phyloP scores from a whole-genome alignment of 2,888 invertebrate genomes.

The Scaptomyza caliginosa region DNA sequence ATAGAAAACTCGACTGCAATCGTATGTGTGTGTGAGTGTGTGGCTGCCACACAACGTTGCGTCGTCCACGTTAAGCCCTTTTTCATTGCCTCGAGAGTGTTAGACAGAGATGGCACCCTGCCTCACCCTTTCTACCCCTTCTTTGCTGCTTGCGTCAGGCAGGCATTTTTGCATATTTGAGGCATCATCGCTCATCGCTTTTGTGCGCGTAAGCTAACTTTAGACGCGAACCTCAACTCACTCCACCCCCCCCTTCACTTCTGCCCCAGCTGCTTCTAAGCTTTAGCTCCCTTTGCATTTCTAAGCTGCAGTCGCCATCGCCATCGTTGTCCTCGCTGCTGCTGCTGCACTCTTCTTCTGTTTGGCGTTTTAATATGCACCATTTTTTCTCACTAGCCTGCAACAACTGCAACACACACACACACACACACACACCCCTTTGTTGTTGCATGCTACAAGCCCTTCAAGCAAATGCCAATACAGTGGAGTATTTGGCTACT shows the following conservation, averaged over 20 bases:
- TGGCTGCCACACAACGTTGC: conserved; percentile 16
- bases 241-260: neutral
- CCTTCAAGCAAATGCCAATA: conserved; percentile 22
- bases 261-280: conserved; percentile 12
- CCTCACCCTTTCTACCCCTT: neutral
- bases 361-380: conserved; percentile 77
- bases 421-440: neutral
- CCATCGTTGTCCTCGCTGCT: neutral
- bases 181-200: conserved; percentile 81
- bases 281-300: conserved; percentile 30
- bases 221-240: conserved; percentile 31
- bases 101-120: conserved; percentile 20
- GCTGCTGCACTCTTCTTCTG: conserved; percentile 56
- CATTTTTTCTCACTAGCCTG: conserved; percentile 53
- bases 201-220: conserved; percentile 71
- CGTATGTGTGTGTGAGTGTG: neutral
- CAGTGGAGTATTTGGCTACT: too few species aligned
- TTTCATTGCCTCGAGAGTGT: conserved; percentile 47
- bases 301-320: conserved; percentile 66
- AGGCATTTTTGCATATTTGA: conserved; percentile 80
- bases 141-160: too few species aligned
- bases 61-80: conserved; percentile 54
- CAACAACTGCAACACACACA: neutral
- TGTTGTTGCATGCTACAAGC: neutral
- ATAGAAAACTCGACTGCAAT: conserved; percentile 21